These are phyloP conservation scores for Hemitrygon akajei DNA, from an alignment of 2,797 vertebrate species.

Conservation along the genomic window DNA sequence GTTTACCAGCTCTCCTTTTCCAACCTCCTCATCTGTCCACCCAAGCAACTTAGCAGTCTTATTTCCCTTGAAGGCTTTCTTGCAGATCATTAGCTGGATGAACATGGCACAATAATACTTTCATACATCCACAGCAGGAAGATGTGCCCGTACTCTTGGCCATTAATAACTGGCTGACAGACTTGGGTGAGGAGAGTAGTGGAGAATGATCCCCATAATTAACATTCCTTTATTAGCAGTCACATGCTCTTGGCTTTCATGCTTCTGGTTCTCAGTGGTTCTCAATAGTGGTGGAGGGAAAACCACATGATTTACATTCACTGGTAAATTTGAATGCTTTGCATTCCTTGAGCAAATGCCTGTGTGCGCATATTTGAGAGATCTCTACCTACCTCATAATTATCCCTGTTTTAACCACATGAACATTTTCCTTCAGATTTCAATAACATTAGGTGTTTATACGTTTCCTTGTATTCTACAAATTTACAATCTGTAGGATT, in stretches of 20 bases:
- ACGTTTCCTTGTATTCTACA: background rate
- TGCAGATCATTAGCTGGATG: background rate
- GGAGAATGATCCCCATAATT: background rate
- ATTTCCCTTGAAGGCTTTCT: background rate
- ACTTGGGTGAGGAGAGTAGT: background rate
- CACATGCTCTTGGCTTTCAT: background rate
- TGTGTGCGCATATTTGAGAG: background rate
- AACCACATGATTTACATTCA: too few species aligned
- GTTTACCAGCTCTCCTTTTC: background rate
- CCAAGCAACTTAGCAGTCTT: background rate
- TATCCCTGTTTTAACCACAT: background rate
- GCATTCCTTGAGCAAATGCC: background rate
- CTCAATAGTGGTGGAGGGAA: too few species aligned
- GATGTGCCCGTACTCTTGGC: background rate
- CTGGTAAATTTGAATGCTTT: background rate
- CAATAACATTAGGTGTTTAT: background rate
- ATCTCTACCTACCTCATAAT: background rate
- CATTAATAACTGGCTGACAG: background rate
- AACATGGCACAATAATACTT: background rate
- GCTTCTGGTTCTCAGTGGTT: too few species aligned
- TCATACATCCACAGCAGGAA: background rate
- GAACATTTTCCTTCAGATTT: background rate
- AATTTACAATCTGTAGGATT: background rate
- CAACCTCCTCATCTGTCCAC: background rate
- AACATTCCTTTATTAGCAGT: background rate